A percentile compares a stretch with the other conserved stretches of the same genome.
Evolutionary conservation across 2,113 vertebrate genomes (phyloP).

Genomic region (Cavia porcellus): DNA sequence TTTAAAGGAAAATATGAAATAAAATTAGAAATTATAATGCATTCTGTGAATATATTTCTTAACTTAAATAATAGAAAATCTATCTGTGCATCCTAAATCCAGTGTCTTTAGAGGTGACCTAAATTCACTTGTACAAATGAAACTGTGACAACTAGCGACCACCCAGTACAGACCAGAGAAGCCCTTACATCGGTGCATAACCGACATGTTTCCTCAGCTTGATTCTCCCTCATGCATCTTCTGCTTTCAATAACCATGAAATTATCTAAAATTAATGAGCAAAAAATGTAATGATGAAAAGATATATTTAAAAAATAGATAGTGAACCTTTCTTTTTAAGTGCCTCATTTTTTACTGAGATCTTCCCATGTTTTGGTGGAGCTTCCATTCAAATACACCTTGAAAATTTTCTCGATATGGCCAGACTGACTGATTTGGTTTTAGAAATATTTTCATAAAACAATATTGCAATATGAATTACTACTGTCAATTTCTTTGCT

Average conservation of each 20-base stretch:
- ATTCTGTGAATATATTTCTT: background rate
- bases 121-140: background rate
- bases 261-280: background rate
- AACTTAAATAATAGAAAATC: background rate
- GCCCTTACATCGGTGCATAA: background rate
- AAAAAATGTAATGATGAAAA: background rate
- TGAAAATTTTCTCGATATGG: background rate
- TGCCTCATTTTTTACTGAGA: background rate
- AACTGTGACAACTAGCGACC: background rate
- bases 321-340: background rate
- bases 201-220: background rate
- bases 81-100: background rate
- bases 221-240: fast-evolving
- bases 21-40: background rate
- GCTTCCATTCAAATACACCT: background rate
- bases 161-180: background rate
- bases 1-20: background rate
- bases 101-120: background rate
- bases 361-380: background rate
- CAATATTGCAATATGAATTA: background rate
- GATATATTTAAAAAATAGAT: background rate
- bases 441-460: background rate
- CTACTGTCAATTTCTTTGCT: background rate
- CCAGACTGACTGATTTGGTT: background rate
- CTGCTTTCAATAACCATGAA: background rate